Conservation (phyloP, 1,140 invertebrate species). For the Oncopodura yosiiana region DNA sequence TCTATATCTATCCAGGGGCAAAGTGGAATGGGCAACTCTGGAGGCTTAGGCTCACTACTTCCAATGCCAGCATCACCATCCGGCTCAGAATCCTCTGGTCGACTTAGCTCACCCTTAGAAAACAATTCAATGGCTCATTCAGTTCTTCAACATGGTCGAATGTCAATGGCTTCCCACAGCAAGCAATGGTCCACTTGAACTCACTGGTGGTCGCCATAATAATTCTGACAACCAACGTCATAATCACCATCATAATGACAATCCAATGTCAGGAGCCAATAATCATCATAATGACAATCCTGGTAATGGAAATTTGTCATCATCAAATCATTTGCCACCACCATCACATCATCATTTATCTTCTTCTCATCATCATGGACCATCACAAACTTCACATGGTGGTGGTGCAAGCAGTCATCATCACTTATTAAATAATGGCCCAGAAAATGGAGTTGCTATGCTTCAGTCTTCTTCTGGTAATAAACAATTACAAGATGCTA, state of each 20-base stretch:
- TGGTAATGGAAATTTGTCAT: background rate
- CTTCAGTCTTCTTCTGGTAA: slow-evolving; percentile 23
- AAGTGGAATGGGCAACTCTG: too few relatives aligned
- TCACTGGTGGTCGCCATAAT: slow-evolving; percentile 24
- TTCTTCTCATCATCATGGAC: background rate
- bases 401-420: slow-evolving; percentile 10
- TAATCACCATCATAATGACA: slow-evolving; percentile 3
- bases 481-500: slow-evolving; percentile 29
- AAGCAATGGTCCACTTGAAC: slow-evolving; percentile 29
- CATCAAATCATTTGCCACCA: background rate
- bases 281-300: background rate
- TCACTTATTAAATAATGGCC: background rate
- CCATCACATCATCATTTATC: slow-evolving; percentile 3
- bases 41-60: slow-evolving; percentile 22
- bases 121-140: slow-evolving; percentile 29
- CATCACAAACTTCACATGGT: slow-evolving; percentile 1
- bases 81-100: slow-evolving; percentile 34
- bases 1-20: too few relatives aligned
- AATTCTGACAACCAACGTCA: slow-evolving; percentile 2
- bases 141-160: slow-evolving; percentile 27
- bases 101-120: slow-evolving; percentile 34
- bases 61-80: slow-evolving; percentile 35
- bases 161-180: slow-evolving; percentile 30
- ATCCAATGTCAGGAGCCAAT: too few relatives aligned
- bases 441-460: slow-evolving; percentile 28